phyloP scores from a whole-genome alignment of 35 echinoderm and acorn worm species.

The Lytechinus pictus region DNA sequence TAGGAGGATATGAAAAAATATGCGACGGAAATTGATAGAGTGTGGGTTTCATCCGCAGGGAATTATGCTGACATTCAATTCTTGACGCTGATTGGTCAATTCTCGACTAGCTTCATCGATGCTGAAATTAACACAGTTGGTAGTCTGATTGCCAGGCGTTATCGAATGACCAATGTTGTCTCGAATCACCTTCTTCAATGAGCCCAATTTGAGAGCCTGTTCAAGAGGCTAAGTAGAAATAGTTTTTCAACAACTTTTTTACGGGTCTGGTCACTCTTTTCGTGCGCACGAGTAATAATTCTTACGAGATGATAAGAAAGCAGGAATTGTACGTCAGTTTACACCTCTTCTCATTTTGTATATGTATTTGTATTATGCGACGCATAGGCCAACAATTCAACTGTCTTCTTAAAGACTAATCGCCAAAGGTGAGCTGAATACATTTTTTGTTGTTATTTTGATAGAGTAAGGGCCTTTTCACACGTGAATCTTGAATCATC shows the following conservation, averaged over 20 bases:
- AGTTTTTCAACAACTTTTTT: background rate
- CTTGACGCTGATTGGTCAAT: background rate
- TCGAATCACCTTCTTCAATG: background rate
- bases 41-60: background rate
- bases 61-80: background rate
- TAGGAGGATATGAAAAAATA: background rate
- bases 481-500: background rate
- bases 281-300: background rate
- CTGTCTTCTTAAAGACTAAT: no score
- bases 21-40: constrained; percentile 9
- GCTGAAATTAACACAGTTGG: background rate
- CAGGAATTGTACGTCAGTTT: no score
- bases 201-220: background rate
- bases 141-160: background rate
- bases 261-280: background rate
- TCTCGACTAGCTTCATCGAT: background rate
- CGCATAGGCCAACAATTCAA: no score
- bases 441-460: no score
- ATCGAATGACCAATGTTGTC: background rate
- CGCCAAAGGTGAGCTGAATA: no score
- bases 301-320: no score
- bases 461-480: no score
- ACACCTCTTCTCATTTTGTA: no score
- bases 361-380: no score
- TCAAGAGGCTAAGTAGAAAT: background rate